phyloP scores from a whole-genome alignment of 2,113 vertebrate genomes.

The Colossoma macropomum region DNA sequence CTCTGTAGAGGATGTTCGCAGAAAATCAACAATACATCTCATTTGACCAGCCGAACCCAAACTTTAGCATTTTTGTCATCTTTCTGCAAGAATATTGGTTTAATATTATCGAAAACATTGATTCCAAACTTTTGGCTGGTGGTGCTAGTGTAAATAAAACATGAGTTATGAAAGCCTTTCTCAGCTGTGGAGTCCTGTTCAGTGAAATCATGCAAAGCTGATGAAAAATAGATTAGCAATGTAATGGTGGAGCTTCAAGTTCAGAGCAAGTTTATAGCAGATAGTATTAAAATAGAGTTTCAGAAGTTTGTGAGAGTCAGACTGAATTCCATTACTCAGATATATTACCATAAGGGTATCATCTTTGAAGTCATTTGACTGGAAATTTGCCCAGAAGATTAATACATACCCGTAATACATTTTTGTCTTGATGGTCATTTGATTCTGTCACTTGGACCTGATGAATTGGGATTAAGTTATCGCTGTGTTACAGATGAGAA shows the following conservation, averaged over 20 bases:
- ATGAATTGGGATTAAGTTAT: background rate
- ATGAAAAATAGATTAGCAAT: constrained; percentile 19
- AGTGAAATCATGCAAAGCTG: background rate
- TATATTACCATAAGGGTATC: background rate
- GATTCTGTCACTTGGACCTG: constrained; percentile 13
- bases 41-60: too few species aligned
- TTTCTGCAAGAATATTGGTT: background rate
- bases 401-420: background rate
- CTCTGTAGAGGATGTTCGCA: too few species aligned
- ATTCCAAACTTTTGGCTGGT: background rate
- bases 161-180: background rate
- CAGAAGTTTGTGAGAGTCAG: background rate
- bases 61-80: too few species aligned
- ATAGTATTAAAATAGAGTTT: background rate
- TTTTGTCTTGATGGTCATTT: constrained; percentile 25
- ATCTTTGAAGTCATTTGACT: background rate
- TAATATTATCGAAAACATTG: background rate
- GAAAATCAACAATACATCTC: too few species aligned
- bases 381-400: background rate
- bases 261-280: background rate
- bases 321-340: background rate
- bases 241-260: background rate
- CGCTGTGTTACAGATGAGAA: constrained; percentile 1
- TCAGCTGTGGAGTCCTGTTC: constrained; percentile 5
- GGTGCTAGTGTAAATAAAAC: background rate